A percentile compares a stretch with the other conserved stretches of the same genome.
phyloP scores from a whole-genome alignment of 2,888 invertebrate genomes.

The Loripinus fragilis region DNA sequence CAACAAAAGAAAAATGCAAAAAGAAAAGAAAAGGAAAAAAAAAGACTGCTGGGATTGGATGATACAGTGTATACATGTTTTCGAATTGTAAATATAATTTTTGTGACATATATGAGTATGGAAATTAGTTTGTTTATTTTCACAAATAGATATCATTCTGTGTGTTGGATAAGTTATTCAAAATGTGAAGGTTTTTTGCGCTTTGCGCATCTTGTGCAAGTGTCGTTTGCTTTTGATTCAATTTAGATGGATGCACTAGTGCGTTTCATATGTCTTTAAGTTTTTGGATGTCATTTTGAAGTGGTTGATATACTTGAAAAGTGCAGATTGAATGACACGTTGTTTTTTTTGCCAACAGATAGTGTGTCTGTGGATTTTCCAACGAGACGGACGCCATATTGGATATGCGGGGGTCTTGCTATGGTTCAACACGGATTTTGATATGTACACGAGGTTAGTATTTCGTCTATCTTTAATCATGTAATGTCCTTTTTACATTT shows the following conservation, averaged over 20 bases:
- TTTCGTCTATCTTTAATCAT: background rate
- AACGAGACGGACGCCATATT: conserved; percentile 17
- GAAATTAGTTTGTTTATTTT: too few relatives aligned
- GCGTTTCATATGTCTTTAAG: background rate
- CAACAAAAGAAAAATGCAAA: background rate
- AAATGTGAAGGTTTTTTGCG: too few relatives aligned
- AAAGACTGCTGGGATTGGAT: too few relatives aligned
- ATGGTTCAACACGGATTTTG: conserved; percentile 10
- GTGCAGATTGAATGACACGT: background rate
- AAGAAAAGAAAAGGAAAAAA: background rate
- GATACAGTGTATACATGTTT: too few relatives aligned
- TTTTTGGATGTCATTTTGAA: background rate
- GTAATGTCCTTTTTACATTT: background rate
- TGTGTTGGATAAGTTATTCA: too few relatives aligned
- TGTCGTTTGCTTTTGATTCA: background rate
- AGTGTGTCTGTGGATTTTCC: conserved; percentile 17
- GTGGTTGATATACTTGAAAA: conserved; percentile 6
- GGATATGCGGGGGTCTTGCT: conserved; percentile 15
- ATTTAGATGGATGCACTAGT: background rate
- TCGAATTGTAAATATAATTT: too few relatives aligned
- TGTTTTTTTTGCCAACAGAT: background rate
- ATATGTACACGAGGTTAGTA: conserved; percentile 9
- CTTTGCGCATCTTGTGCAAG: background rate
- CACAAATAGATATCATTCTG: too few relatives aligned
- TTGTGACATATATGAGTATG: too few relatives aligned